phyloP scores from a whole-genome alignment of 2,888 invertebrate species.

The Diogma glabrata region DNA sequence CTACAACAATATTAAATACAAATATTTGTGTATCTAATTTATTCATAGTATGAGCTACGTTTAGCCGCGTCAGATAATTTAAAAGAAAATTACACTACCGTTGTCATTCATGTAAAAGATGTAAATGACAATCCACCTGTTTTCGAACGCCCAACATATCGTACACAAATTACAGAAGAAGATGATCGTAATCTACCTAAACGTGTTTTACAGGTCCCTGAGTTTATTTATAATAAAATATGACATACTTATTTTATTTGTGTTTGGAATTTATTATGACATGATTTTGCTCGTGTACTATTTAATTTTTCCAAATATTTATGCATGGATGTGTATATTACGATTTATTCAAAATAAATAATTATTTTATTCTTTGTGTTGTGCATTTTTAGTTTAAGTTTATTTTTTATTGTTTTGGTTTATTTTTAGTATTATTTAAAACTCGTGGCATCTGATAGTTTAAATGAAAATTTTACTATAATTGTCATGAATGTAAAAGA shows the following conservation, averaged over 20 bases:
- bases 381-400: slow-evolving; percentile 14
- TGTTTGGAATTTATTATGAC: too few relatives aligned
- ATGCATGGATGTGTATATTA: slow-evolving; percentile 3
- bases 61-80: slow-evolving; percentile 92
- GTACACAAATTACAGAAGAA: slow-evolving; percentile 92
- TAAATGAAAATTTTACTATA: slow-evolving; percentile 77
- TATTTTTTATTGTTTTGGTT: slow-evolving; percentile 27
- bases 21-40: too few relatives aligned
- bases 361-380: slow-evolving; percentile 16
- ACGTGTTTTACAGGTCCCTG: slow-evolving; percentile 73
- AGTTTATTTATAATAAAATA: too few relatives aligned
- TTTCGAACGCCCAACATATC: slow-evolving; percentile 88
- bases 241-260: too few relatives aligned
- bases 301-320: too few relatives aligned
- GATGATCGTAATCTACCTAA: slow-evolving; percentile 90
- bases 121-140: slow-evolving; percentile 97
- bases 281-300: too few relatives aligned
- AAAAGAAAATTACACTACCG: slow-evolving; percentile 94
- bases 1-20: too few relatives aligned
- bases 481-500: slow-evolving; percentile 74
- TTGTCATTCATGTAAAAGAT: slow-evolving; percentile 94
- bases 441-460: slow-evolving; percentile 79
- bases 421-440: slow-evolving; percentile 69
- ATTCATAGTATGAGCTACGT: slow-evolving; percentile 92
- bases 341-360: not conserved